phyloP scores from a whole-genome alignment of 2,113 vertebrate species.

The Zeus faber region DNA sequence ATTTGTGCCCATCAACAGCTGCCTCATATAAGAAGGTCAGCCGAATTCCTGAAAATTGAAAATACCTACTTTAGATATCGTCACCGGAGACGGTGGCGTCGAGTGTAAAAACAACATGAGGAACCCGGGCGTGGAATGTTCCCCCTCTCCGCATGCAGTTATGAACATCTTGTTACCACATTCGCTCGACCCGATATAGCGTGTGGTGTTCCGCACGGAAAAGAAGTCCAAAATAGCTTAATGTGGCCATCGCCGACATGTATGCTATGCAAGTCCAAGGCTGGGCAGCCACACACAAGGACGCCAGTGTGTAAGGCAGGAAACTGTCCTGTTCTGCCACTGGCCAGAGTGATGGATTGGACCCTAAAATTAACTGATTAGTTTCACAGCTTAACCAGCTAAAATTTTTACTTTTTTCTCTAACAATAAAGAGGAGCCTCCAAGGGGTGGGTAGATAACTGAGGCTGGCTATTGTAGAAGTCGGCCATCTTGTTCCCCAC shows the following conservation, averaged over 20 bases:
- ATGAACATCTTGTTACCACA: constrained; percentile 60
- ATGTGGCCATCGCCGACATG: constrained; percentile 32
- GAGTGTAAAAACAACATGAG: constrained; percentile 57
- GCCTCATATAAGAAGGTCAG: background rate
- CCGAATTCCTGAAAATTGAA: constrained; percentile 20
- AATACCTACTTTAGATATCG: constrained; percentile 41
- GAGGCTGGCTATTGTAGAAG: no score
- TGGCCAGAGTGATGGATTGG: no score
- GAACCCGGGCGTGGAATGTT: constrained; percentile 58
- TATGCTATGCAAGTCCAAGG: constrained; percentile 39
- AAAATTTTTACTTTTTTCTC: no score
- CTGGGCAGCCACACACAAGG: constrained; percentile 26
- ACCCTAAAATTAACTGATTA: no score
- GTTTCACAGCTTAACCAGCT: no score
- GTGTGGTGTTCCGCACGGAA: constrained; percentile 54
- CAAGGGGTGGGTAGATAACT: no score
- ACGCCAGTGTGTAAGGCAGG: constrained; percentile 4
- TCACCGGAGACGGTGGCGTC: constrained; percentile 21
- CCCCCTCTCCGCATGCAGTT: constrained; percentile 38
- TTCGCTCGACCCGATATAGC: constrained; percentile 57
- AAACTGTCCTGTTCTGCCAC: no score
- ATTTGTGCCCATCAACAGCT: constrained; percentile 9
- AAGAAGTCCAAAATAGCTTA: constrained; percentile 47
- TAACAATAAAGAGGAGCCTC: no score
- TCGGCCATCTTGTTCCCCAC: no score